Evolutionary conservation across 2,113 vertebrate genomes (phyloP), one percentile per base, ranked within the genome.

Genomic region (Oceanites oceanicus): DNA sequence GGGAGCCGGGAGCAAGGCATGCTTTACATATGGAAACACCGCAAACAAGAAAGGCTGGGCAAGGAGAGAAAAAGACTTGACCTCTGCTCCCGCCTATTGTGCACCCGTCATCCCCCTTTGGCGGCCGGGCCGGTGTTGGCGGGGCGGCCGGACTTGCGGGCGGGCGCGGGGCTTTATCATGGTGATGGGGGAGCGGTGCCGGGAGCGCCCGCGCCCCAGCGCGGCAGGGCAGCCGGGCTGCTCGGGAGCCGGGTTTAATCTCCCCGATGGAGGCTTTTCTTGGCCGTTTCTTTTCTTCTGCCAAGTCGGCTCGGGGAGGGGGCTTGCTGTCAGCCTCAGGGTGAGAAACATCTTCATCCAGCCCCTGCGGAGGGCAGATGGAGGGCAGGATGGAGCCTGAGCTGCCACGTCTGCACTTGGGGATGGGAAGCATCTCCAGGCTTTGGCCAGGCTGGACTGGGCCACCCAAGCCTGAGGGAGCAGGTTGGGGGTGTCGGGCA

Each of bases 11-110:
- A 94, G 96, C 92, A 79, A 47, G 91, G 88, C 85, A 26, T 88
- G 91, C 95, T 96, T 97, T 94, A 91, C 97, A 97, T 97, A 98
- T 98, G 97, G 98, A 97, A 98, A 96, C 96, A 84, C 82, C 7
- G 65, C 97, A 94, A 97, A 98, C 97, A 97, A 97, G 98, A 97
- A 97, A 98, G 97, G 94, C 96, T 92, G 96, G 92, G 84, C 73
- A 47, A 85, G 94, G 91, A 96, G 97, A 97, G 97, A 98, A 96
- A 98, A 91, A 95, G 92, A 92, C 92, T 96, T 97, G 98, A 97
- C 97, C 98, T 97, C 90, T 94, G 91, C 94, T 97, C 97, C 82
- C 29, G 34, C 42, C 63, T 86, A 97, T 98, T 98, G 97, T 98
- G 93, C 13, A 19, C 62, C 86, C 82, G 2, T 90, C 95, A 85